phyloP scores from a whole-genome alignment of 1,140 invertebrate genomes.

The Conus ventricosus region DNA sequence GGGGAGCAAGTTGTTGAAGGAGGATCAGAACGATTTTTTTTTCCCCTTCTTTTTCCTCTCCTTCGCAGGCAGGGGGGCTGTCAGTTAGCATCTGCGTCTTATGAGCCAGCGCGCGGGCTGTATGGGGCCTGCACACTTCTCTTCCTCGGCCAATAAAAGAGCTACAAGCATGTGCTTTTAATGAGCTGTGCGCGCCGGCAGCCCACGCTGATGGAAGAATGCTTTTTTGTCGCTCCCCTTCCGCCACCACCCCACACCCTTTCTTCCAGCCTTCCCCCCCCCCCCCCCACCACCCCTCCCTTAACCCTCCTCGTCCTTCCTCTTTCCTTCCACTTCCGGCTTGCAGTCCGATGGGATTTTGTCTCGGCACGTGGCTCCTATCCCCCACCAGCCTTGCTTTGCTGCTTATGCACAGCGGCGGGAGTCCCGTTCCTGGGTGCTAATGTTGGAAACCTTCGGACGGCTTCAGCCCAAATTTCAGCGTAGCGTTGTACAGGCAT shows the following conservation, averaged over 20 bases:
- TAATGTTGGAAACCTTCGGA: too few relatives aligned
- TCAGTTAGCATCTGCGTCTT: background rate
- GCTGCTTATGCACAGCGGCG: too few relatives aligned
- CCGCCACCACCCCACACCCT: background rate
- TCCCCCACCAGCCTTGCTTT: background rate
- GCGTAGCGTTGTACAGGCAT: too few relatives aligned
- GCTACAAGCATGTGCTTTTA: constrained; percentile 3
- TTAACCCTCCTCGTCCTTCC: background rate
- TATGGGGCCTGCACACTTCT: background rate
- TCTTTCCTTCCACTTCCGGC: background rate
- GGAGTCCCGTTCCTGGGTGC: too few relatives aligned
- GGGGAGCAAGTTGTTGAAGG: background rate
- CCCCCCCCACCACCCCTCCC: background rate
- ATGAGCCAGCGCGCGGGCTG: background rate
- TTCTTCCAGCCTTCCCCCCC: background rate
- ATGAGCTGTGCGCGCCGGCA: background rate
- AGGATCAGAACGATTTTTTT: background rate
- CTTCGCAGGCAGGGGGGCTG: background rate
- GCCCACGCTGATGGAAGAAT: background rate
- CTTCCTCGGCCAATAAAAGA: background rate
- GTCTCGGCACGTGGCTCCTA: background rate
- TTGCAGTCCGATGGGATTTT: background rate
- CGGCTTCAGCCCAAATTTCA: too few relatives aligned
- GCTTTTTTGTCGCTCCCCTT: background rate
- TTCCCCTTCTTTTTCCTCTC: background rate